Conservation (phyloP, 1,140 invertebrate genomes). For the Acyrthosiphon pisum region DNA sequence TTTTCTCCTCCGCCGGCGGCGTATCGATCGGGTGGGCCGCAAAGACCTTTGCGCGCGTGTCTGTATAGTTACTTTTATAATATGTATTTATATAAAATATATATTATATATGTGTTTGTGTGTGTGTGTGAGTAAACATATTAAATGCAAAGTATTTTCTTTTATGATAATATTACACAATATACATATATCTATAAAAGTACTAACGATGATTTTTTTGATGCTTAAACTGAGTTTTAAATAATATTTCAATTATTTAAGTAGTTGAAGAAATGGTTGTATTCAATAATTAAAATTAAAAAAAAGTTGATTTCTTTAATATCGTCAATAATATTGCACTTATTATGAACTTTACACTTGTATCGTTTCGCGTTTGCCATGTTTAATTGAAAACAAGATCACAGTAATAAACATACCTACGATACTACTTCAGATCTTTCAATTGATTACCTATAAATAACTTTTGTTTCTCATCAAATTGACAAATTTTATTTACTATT, state of each 20-base stretch:
- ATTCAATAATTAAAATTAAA: neutral
- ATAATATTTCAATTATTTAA: neutral
- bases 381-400: neutral
- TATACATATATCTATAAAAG: neutral
- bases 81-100: neutral
- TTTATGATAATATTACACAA: neutral
- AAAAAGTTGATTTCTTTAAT: too few species aligned
- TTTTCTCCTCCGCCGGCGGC: constrained; percentile 47
- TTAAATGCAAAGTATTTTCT: neutral
- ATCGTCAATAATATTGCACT: neutral
- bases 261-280: neutral
- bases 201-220: neutral
- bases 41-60: constrained; percentile 35
- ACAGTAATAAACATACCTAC: neutral
- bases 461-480: neutral
- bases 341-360: neutral
- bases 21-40: constrained; percentile 30
- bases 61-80: neutral
- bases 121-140: neutral
- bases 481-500: neutral
- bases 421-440: neutral
- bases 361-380: neutral
- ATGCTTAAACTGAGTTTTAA: neutral
- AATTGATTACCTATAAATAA: neutral
- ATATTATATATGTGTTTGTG: neutral